These are phyloP conservation scores for Mamestra brassicae DNA, from an alignment of 2,888 invertebrate species.

Conservation along the genomic window DNA sequence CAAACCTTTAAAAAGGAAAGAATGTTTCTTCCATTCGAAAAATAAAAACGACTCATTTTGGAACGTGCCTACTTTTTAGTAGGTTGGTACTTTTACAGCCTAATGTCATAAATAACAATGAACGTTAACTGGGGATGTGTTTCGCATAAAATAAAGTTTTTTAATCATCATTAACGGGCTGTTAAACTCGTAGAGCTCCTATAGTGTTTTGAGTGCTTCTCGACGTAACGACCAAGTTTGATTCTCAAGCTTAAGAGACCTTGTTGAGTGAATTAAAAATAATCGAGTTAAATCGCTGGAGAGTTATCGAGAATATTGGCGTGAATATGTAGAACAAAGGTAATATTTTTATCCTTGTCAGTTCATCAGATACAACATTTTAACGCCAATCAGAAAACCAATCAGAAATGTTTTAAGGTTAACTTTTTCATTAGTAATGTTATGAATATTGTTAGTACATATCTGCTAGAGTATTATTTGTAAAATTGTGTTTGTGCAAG, in stretches of 20 bases:
- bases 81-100: constrained; percentile 29
- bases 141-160: constrained; percentile 65
- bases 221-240: constrained; percentile 22
- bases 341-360: neutral
- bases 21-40: neutral
- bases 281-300: constrained; percentile 23
- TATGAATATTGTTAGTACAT: neutral
- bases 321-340: neutral
- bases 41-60: constrained; percentile 8
- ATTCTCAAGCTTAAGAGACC: constrained; percentile 17
- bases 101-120: constrained; percentile 56
- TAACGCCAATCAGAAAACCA: neutral
- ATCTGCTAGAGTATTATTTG: too few relatives aligned
- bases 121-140: constrained; percentile 41
- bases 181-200: constrained; percentile 29
- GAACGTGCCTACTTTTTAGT: constrained; percentile 4
- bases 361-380: neutral
- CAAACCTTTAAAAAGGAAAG: constrained; percentile 19
- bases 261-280: constrained; percentile 27
- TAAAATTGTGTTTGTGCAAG: neutral
- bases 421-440: neutral
- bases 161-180: constrained; percentile 66
- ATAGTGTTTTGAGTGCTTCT: constrained; percentile 21
- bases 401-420: too few relatives aligned
- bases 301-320: neutral